Percentiles rank a stretch among this genome's conserved stretches.
These are phyloP conservation scores for Pipistrellus kuhlii DNA, from an alignment of 2,797 vertebrate species.

Conservation along the genomic window DNA sequence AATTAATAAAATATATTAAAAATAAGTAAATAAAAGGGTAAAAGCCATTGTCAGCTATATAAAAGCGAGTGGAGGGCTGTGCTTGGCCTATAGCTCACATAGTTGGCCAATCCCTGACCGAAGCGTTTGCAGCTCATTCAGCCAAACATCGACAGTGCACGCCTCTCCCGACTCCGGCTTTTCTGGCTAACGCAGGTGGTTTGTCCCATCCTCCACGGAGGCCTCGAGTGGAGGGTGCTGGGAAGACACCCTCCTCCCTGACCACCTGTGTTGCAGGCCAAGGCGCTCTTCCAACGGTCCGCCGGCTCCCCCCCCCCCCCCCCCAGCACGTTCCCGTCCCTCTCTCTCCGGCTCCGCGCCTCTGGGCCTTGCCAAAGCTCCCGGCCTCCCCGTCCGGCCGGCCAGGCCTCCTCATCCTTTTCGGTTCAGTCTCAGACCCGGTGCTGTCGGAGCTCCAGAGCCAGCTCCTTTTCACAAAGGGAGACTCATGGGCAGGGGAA, in stretches of 20 bases:
- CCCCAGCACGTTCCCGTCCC: neutral
- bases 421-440: neutral
- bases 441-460: neutral
- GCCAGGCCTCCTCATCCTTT: neutral
- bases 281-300: neutral
- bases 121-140: neutral
- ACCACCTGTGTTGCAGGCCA: neutral
- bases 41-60: neutral
- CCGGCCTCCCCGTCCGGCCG: neutral
- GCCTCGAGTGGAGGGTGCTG: neutral
- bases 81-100: fast-evolving
- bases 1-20: no score
- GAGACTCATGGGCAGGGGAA: neutral
- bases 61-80: neutral
- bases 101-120: neutral
- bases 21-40: neutral
- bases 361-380: neutral
- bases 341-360: neutral
- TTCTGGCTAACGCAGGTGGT: neutral
- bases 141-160: neutral
- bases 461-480: neutral
- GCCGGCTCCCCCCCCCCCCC: neutral
- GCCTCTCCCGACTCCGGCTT: neutral
- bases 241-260: neutral
- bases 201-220: neutral